Evolutionary conservation across 2,797 vertebrate species (phyloP).

Genomic region (Tarsius wallacei): DNA sequence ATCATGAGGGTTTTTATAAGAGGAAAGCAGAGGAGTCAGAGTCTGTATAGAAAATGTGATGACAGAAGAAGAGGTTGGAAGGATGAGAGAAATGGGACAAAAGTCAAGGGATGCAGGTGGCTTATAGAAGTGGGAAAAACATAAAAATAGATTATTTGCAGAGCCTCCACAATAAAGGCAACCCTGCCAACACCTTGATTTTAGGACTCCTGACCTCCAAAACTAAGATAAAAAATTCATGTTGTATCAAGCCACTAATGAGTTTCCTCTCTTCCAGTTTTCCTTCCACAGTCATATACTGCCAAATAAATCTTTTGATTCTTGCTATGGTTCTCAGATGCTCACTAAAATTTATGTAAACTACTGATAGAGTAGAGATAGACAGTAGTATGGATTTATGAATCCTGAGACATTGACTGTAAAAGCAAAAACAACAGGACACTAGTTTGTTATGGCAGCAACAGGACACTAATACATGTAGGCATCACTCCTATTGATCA

Average conservation of each 20-base stretch:
- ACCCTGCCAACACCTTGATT: not conserved
- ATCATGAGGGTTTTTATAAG: not conserved
- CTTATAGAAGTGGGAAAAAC: not conserved
- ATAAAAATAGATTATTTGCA: not conserved
- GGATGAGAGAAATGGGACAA: not conserved
- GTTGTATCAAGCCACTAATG: conserved; percentile 12
- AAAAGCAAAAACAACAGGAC: not conserved
- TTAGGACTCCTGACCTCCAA: not conserved
- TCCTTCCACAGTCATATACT: not conserved
- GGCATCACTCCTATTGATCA: not conserved
- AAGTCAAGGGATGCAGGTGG: not conserved
- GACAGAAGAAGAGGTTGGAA: not conserved
- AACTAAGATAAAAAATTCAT: not conserved
- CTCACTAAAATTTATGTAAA: not conserved
- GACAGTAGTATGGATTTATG: not conserved
- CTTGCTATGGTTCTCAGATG: conserved; percentile 46
- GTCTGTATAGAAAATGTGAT: not conserved
- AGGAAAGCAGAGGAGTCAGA: not conserved
- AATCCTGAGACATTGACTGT: not conserved
- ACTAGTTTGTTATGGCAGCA: not conserved
- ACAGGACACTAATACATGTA: not conserved
- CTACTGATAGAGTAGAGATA: conserved; percentile 43
- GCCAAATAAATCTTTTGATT: not conserved
- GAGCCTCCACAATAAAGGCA: not conserved
- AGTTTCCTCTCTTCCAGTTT: not conserved